phyloP scores from a whole-genome alignment of 2,888 invertebrate genomes.

The Autographa gamma region DNA sequence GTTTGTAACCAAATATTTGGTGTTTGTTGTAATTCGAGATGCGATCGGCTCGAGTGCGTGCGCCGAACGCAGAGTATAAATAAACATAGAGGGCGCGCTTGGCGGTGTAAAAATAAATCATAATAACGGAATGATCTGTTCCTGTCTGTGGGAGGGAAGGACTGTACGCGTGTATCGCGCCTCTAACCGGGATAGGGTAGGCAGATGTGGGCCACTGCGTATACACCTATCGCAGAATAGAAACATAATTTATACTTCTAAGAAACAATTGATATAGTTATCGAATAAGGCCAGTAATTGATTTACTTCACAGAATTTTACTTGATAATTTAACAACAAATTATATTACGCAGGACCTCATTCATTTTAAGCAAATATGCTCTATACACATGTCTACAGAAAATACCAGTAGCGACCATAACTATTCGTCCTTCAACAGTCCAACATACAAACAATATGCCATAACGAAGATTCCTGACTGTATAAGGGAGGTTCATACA shows the following conservation, averaged over 20 bases:
- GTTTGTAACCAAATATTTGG: conserved; percentile 59
- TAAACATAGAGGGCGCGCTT: conserved; percentile 59
- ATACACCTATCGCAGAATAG: background rate
- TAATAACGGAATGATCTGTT: conserved; percentile 46
- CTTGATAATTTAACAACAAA: no score
- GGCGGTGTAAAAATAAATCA: conserved; percentile 54
- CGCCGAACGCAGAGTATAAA: conserved; percentile 55
- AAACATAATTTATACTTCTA: no score
- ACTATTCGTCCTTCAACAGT: background rate
- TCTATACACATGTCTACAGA: background rate
- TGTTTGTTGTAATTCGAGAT: conserved; percentile 57
- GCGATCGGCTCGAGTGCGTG: conserved; percentile 46
- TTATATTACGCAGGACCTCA: no score
- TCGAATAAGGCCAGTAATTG: no score
- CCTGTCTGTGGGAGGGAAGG: conserved; percentile 35
- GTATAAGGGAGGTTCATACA: background rate
- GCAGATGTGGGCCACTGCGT: background rate
- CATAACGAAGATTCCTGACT: background rate
- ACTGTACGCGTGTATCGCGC: background rate
- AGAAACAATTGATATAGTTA: no score
- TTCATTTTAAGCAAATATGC: no score
- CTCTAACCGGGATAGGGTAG: background rate
- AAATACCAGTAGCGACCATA: background rate
- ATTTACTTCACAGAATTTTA: no score
- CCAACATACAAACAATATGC: background rate